phyloP scores from a whole-genome alignment of 2,888 invertebrate genomes.

The Kuschelorhynchus macadamiae region DNA sequence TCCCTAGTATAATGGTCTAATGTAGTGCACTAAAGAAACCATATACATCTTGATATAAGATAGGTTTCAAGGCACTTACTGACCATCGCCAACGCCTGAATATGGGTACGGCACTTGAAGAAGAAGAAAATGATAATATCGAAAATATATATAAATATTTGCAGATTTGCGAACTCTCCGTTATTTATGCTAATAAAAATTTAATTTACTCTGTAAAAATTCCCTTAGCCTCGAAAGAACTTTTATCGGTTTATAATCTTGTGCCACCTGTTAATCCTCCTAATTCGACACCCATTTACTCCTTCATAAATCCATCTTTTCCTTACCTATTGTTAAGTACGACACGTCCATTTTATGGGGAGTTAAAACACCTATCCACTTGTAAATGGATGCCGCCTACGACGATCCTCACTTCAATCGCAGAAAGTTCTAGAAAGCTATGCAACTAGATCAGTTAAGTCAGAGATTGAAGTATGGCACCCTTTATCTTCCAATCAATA shows the following conservation, averaged over 20 bases:
- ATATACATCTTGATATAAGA: too few relatives aligned
- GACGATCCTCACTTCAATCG: slow-evolving; percentile 1
- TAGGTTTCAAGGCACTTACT: too few relatives aligned
- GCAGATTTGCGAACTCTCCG: not conserved
- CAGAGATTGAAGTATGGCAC: slow-evolving; percentile 10
- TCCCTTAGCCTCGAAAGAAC: not conserved
- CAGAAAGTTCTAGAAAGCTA: not conserved
- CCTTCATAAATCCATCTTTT: slow-evolving; percentile 2
- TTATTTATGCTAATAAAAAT: not conserved
- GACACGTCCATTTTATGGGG: slow-evolving; percentile 13
- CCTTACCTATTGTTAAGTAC: slow-evolving; percentile 16
- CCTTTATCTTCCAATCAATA: not conserved
- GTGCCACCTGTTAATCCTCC: not conserved
- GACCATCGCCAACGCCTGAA: too few relatives aligned
- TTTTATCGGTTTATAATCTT: not conserved
- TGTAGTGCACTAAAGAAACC: too few relatives aligned
- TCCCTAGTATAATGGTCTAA: too few relatives aligned
- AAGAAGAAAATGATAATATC: too few relatives aligned
- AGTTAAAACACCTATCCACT: not conserved
- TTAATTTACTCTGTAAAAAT: not conserved
- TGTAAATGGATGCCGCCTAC: slow-evolving; percentile 2
- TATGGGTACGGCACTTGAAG: too few relatives aligned
- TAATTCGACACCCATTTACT: not conserved
- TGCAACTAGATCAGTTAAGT: not conserved
- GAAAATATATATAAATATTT: too few relatives aligned